Percentiles rank a stretch among this genome's conserved stretches.
Evolutionary conservation across 2,888 invertebrate species (phyloP).

Genomic region (Acrobeloides nanus): DNA sequence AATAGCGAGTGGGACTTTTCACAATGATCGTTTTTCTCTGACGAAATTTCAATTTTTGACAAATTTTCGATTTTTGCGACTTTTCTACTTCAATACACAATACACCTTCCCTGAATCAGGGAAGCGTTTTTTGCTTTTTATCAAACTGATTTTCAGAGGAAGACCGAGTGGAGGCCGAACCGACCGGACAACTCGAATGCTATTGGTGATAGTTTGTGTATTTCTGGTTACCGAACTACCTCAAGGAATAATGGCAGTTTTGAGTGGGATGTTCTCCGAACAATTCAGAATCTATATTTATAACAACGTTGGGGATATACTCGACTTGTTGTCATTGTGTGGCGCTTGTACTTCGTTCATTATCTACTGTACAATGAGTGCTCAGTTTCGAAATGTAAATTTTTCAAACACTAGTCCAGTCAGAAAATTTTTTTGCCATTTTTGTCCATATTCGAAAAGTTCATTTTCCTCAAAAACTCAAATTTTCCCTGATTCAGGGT

Average conservation of each 20-base stretch:
- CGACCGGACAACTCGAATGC: slow-evolving; percentile 58
- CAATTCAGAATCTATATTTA: slow-evolving; percentile 55
- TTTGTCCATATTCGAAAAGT: too few relatives aligned
- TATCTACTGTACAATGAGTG: slow-evolving; percentile 59
- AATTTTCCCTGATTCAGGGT: too few relatives aligned
- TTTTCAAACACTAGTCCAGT: slow-evolving; percentile 10
- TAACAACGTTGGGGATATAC: slow-evolving; percentile 55
- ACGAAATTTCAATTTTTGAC: slow-evolving; percentile 52
- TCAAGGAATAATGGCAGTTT: slow-evolving; percentile 57
- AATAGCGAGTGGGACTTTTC: too few relatives aligned
- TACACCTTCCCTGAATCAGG: too few relatives aligned
- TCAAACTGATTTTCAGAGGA: not conserved
- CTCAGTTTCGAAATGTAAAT: slow-evolving; percentile 55
- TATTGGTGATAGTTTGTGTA: slow-evolving; percentile 57
- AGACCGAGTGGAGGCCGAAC: slow-evolving; percentile 26
- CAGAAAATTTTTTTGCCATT: slow-evolving; percentile 3
- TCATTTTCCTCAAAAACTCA: too few relatives aligned
- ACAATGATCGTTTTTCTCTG: slow-evolving; percentile 57
- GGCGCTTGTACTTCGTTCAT: slow-evolving; percentile 59
- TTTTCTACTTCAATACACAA: too few relatives aligned
- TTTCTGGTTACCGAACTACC: slow-evolving; percentile 59
- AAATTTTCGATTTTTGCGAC: not conserved
- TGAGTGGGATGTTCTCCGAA: slow-evolving; percentile 53
- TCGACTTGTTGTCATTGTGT: slow-evolving; percentile 57
- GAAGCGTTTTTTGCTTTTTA: too few relatives aligned